phyloP scores from a whole-genome alignment of 2,888 invertebrate genomes.

The Chromoteleia sp. region DNA sequence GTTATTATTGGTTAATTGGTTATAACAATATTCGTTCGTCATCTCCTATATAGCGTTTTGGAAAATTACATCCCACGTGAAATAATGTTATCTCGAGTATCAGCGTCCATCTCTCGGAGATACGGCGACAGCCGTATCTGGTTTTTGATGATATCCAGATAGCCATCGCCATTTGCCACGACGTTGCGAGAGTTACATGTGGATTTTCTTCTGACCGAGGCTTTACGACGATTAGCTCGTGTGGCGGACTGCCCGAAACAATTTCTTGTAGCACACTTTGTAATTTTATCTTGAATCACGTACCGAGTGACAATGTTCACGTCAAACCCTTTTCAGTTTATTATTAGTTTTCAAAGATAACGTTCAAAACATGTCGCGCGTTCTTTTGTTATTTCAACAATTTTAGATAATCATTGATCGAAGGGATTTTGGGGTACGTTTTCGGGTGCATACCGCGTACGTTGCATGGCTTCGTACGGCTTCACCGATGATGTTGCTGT shows the following conservation, averaged over 20 bases:
- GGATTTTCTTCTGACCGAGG: constrained; percentile 26
- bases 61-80: constrained; percentile 33
- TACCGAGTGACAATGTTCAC: constrained; percentile 54
- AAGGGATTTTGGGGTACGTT: constrained; percentile 1
- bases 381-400: constrained; percentile 13
- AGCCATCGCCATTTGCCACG: constrained; percentile 21
- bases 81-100: constrained; percentile 50
- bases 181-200: constrained; percentile 25
- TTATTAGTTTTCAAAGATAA: constrained; percentile 28
- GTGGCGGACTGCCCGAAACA: constrained; percentile 44
- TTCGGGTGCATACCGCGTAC: constrained; percentile 7
- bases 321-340: constrained; percentile 58
- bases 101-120: constrained; percentile 32
- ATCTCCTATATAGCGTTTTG: constrained; percentile 41
- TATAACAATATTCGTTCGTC: constrained; percentile 26
- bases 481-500: no score
- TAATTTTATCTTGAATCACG: constrained; percentile 55
- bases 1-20: constrained; percentile 41
- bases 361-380: background rate
- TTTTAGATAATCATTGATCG: background rate
- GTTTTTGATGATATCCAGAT: constrained; percentile 55
- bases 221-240: constrained; percentile 23
- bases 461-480: no score
- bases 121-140: constrained; percentile 53
- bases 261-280: constrained; percentile 29